Percentiles rank a stretch among this genome's conserved stretches.
These are phyloP conservation scores for Lamprotornis superbus DNA, from an alignment of 2,113 vertebrate genomes.

Conservation along the genomic window DNA sequence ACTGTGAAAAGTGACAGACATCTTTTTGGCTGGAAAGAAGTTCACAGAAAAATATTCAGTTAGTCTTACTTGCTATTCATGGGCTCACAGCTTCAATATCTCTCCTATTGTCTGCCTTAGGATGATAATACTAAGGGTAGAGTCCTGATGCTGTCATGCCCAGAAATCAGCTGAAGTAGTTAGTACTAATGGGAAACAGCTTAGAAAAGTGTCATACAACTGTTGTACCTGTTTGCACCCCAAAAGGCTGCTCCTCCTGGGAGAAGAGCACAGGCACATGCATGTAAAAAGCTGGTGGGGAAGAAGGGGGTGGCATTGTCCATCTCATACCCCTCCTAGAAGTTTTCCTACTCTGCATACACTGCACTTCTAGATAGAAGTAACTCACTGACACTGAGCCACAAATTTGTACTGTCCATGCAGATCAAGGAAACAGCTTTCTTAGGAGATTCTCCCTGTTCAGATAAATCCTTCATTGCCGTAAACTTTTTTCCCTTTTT, in stretches of 20 bases:
- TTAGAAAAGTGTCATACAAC: not conserved
- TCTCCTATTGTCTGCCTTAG: not conserved
- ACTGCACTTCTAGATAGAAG: not conserved
- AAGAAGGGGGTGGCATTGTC: not conserved
- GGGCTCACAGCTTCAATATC: not conserved
- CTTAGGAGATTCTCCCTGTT: not conserved
- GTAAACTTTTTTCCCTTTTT: not conserved
- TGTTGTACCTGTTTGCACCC: not conserved
- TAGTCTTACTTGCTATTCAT: not conserved
- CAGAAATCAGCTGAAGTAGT: not conserved
- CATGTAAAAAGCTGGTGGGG: not conserved
- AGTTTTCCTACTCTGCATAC: not conserved
- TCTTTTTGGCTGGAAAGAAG: not conserved
- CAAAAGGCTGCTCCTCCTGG: not conserved
- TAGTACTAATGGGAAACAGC: not conserved
- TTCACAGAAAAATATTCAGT: not conserved
- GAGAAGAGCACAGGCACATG: fast-evolving
- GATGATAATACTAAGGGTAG: not conserved
- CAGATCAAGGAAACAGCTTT: not conserved
- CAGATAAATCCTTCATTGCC: not conserved
- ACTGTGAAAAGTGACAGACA: not conserved
- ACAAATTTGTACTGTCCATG: not conserved
- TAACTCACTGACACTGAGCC: not conserved
- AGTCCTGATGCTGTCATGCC: not conserved
- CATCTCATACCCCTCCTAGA: not conserved